These are phyloP conservation scores for Zenarchopterus dispar DNA, from an alignment of 2,797 vertebrate genomes.

Conservation along the genomic window DNA sequence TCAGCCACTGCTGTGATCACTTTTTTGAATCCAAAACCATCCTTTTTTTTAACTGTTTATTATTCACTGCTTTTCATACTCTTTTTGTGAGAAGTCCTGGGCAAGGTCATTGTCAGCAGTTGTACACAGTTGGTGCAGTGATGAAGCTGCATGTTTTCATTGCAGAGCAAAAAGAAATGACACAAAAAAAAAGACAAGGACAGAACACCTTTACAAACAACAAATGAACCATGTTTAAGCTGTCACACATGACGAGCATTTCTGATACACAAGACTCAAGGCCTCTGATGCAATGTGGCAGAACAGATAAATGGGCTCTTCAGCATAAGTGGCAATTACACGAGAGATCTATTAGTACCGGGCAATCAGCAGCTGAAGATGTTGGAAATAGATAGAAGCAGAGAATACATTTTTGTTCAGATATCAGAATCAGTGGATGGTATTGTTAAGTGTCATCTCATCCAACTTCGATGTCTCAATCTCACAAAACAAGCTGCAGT, in stretches of 20 bases:
- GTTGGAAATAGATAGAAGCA: conserved; percentile 19
- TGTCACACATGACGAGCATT: not conserved
- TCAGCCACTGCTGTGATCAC: conserved; percentile 3
- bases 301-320: conserved; percentile 63
- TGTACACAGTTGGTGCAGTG: not conserved
- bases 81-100: conserved; percentile 1
- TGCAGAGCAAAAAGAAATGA: not conserved
- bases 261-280: conserved; percentile 27
- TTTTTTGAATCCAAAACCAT: not conserved
- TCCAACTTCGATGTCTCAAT: conserved; percentile 4
- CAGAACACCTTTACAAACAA: not conserved
- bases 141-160: not conserved
- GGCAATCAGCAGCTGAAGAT: conserved; percentile 55
- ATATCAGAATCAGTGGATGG: conserved; percentile 25
- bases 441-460: conserved; percentile 22
- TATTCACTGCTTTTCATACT: not conserved
- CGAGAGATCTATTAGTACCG: conserved; percentile 52
- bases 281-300: conserved; percentile 47
- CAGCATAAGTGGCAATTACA: conserved; percentile 66
- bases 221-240: conserved; percentile 11
- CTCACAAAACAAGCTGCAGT: conserved; percentile 9
- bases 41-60: not conserved
- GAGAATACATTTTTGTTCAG: conserved; percentile 35
- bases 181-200: not conserved
- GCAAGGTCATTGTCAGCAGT: conserved; percentile 9